Base-by-base conservation (phyloP, 2,113 vertebrate genomes). In the Crocuta crocuta region DNA sequence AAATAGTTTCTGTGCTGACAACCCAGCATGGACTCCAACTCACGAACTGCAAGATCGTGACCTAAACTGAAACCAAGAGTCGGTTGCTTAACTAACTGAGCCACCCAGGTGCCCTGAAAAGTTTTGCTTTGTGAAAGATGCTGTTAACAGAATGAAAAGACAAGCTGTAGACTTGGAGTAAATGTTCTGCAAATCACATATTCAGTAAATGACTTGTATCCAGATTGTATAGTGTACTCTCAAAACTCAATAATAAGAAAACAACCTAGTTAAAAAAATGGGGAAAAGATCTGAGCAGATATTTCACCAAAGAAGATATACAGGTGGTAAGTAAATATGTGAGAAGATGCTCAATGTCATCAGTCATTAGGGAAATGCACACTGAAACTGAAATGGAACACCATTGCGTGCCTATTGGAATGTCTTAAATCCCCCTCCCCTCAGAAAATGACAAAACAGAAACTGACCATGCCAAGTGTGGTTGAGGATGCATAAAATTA, bases 221-320 rank as follows among this genome's bases (percentile, higher is more conserved):
- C 9, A 61, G 31, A 53, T 94, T 74, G 43, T 81, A 39, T 92
- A 90, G 48, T 91, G 39, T 93, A 89, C 28, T 90, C 79, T 81
- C 68, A 94, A 91, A 82, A 78, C 58, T 91, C 68, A 91, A 12
- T 68, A 82, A 82, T 85, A 68, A 71, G 45, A 89, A 78, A 92
- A 39, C 13, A 66, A 65, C 10, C 10, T 39, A 85, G 19, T 97
- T 96, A 79, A 84, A 92, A 92, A 94, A 87, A 43, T 43, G 3
- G n/a, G 43, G 50, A 33, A 81, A 74, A 74, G 28, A 79, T 89
- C 76, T 85, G 68, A 97, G 50, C 43, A 94, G 83, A 53, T 35
- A 65, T 45, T 86, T 95, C 2, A 19, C 31, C 39, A 81, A 24
- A 90, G 24, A 78, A 84, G 79, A 58, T 89, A 10, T 58, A 23